Evolutionary conservation across 2,797 vertebrate genomes (phyloP).

Genomic region (Thamnophis elegans): DNA sequence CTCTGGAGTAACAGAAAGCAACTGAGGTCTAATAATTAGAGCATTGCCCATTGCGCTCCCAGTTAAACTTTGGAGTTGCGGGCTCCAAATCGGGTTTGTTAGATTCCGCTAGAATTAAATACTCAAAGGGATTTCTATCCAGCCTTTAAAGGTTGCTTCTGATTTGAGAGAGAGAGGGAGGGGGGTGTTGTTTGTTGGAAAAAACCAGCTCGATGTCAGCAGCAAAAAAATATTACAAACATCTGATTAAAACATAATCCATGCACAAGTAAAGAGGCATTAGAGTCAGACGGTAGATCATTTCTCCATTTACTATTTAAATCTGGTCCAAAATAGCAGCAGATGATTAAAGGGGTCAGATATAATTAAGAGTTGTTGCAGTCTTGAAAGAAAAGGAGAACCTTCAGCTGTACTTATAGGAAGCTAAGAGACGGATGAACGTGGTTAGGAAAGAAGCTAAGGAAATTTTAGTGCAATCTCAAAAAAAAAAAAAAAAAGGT

Average conservation of each 20-base stretch:
- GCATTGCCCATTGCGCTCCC: not conserved
- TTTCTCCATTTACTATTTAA: not conserved
- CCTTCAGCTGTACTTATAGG: not conserved
- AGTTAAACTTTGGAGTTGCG: not conserved
- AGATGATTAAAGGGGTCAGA: not conserved
- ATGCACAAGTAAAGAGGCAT: not conserved
- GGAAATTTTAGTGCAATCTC: not conserved
- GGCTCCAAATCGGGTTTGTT: not conserved
- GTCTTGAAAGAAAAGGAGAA: not conserved
- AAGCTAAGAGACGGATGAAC: not conserved
- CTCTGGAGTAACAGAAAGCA: not conserved
- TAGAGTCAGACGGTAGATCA: not conserved
- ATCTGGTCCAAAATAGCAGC: not conserved
- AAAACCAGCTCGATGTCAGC: not conserved
- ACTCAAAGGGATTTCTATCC: not conserved
- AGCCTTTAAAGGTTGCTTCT: not conserved
- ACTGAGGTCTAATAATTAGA: not conserved
- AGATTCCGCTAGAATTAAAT: not conserved
- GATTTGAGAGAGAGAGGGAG: no score
- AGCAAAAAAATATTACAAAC: not conserved
- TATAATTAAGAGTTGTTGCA: not conserved
- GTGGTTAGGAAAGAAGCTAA: not conserved
- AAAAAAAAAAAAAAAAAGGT: not conserved
- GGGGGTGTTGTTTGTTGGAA: not conserved
- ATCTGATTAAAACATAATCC: not conserved